Conservation (phyloP, 2,113 vertebrate genomes). For the Uropsilus gracilis region DNA sequence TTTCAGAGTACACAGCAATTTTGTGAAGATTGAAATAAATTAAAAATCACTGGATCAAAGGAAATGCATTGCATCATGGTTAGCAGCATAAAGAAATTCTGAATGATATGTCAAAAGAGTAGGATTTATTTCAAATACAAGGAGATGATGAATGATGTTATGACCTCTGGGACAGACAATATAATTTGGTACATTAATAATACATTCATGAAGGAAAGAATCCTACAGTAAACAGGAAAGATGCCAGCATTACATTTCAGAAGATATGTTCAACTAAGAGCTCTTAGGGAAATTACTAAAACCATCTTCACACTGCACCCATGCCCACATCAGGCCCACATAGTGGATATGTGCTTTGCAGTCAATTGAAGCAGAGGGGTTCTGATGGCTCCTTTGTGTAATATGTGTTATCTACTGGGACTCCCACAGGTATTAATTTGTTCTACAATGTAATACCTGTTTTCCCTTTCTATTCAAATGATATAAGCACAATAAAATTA, state of each 20-base stretch:
- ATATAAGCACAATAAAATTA: not conserved
- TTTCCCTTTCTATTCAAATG: constrained; percentile 43
- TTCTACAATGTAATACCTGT: constrained; percentile 16
- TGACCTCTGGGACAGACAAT: constrained; percentile 60
- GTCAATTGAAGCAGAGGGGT: not conserved
- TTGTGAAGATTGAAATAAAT: constrained; percentile 81
- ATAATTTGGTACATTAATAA: constrained; percentile 72
- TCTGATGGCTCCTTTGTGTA: not conserved
- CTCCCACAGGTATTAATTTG: not conserved
- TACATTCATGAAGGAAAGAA: constrained; percentile 73
- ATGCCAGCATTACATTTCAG: constrained; percentile 41
- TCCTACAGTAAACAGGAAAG: constrained; percentile 59
- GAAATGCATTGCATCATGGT: constrained; percentile 25
- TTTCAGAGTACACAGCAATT: constrained; percentile 81
- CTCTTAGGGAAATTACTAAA: constrained; percentile 54
- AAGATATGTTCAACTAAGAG: constrained; percentile 51
- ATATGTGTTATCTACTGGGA: not conserved
- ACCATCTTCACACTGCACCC: not conserved
- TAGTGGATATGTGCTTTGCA: not conserved
- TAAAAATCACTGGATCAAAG: constrained; percentile 83
- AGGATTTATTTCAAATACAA: constrained; percentile 75
- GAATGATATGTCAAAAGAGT: constrained; percentile 53
- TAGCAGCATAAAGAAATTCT: constrained; percentile 60
- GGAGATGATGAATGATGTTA: constrained; percentile 68
- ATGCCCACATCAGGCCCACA: not conserved